Evolutionary conservation across 1,140 invertebrate genomes (phyloP), one percentile per base, ranked within the genome.

Genomic region (Vanessa tameamea): DNA sequence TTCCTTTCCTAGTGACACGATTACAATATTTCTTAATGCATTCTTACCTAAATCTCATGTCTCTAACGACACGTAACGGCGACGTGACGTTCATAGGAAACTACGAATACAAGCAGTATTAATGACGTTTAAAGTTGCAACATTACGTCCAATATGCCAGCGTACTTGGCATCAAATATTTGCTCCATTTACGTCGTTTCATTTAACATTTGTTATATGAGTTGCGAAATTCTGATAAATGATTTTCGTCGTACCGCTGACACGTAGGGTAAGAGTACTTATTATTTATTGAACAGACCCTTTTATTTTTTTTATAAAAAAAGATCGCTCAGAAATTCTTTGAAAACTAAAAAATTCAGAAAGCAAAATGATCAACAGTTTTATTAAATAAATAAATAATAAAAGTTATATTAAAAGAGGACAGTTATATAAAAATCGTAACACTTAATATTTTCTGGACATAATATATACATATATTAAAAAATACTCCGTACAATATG

Each of bases 191-290:
- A 72, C 51, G 69, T 75, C 72, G 69, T 71, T 73, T 68, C 50
- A 74, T 72, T 64, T 69, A 47, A 53, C 57, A 75, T 72, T 70
- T 71, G 47, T 72, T 73, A 69, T 79, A 65, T 78, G 78, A 80
- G 64, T 78, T 77, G 78, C 73, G 68, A 73, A 75, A 80, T 78
- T 75, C 64, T 75, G 76, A 80, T 80, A 73, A 71, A 80, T 80
- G 73, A 77, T 79, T 23, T 23, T 26, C 14, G 8, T 37, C 57
- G 16, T 20, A 23, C 9, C 11, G 26, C 53, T 23, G 53, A 16
- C 8, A 20, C 15, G 20, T 23, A 57, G 53, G 53, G 53, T 57
- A 57, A 14, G 16, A 9, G 51, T 9, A 16, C n/a, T 57, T 12
- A 57, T 57, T 57, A 57, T 57, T 57, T 23, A 57, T 16, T 23